These are phyloP conservation scores for Streptopelia turtur DNA, from an alignment of 2,797 vertebrate genomes.

Conservation along the genomic window DNA sequence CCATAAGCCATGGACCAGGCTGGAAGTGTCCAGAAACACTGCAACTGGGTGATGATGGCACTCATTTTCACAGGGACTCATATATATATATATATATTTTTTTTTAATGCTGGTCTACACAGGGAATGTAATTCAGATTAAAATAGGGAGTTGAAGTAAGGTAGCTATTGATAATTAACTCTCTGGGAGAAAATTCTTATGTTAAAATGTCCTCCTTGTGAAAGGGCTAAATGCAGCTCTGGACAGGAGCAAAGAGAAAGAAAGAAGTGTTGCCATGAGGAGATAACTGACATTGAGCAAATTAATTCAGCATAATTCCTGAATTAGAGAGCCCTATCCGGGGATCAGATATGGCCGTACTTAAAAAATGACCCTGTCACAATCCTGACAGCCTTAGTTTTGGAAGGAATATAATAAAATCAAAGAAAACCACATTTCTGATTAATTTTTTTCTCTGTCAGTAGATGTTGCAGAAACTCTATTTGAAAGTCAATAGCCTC, in stretches of 20 bases:
- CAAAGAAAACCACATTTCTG: background rate
- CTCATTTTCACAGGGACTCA: background rate
- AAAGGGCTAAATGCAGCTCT: background rate
- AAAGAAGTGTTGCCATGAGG: background rate
- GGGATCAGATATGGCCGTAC: background rate
- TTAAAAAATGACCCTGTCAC: fast-evolving
- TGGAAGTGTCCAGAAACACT: background rate
- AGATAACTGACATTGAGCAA: background rate
- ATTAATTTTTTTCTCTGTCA: background rate
- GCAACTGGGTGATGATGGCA: background rate
- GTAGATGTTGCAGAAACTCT: background rate
- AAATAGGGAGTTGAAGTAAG: background rate
- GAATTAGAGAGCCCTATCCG: background rate
- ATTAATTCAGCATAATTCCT: background rate
- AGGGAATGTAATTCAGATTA: background rate
- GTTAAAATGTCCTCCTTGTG: background rate
- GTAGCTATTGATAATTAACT: background rate
- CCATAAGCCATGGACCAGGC: background rate
- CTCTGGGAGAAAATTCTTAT: background rate
- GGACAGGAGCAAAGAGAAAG: background rate
- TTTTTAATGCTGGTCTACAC: background rate
- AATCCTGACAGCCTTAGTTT: background rate
- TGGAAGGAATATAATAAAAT: background rate
- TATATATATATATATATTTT: background rate
- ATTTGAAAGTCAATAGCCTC: background rate